Base-by-base conservation (phyloP, 2,888 invertebrate genomes). In the Torymus auratus region DNA sequence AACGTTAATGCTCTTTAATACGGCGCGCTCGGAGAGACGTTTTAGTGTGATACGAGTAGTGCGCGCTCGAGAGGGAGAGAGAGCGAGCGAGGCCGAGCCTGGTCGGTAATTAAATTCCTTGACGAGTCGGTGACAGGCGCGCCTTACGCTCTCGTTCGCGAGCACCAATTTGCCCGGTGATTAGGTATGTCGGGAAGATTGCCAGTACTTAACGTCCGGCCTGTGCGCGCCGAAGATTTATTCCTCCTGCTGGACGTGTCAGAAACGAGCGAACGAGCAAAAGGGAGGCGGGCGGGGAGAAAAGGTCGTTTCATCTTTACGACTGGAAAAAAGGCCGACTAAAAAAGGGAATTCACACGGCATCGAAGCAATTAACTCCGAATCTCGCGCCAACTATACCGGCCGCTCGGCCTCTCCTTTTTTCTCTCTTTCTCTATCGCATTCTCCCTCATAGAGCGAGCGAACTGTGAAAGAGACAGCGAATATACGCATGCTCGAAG, bases 81-180 rank as follows among this genome's bases (percentile, higher is more conserved):
- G 17, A 56, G 68, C 3, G n/a, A n/a, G n/a, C 15, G 13, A 11
- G 53, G 52, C 5, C 20, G 61, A 23, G 10, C 28, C 55, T n/a
- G 11, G 65, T 20, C 41, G 68, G 83, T 84, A 84, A 85, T 85
- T 83, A 84, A 85, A 85, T 85, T 85, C 83, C 84, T 77, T 83
- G 84, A 84, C 82, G 83, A 83, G 84, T 82, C 64, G 79, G 80
- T 84, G 82, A 81, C 82, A 81, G 73, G 58, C 23, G 17, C 17
- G 60, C 13, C 23, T 28, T 17, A 55, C n/a, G 75, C 70, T 78
- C 41, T 41, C 41, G 41, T 7, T 41, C 7, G 41, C 41, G 41
- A 41, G 84, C 81, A 84, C 84, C 84, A 85, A 84, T 85, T 84
- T 85, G 83, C 81, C 83, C 74, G 80, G 83, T 83, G 83, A 85